A percentile compares a stretch with the other conserved stretches of the same genome.
These are phyloP conservation scores for Proteles cristata DNA, from an alignment of 2,113 vertebrate species.

Conservation along the genomic window DNA sequence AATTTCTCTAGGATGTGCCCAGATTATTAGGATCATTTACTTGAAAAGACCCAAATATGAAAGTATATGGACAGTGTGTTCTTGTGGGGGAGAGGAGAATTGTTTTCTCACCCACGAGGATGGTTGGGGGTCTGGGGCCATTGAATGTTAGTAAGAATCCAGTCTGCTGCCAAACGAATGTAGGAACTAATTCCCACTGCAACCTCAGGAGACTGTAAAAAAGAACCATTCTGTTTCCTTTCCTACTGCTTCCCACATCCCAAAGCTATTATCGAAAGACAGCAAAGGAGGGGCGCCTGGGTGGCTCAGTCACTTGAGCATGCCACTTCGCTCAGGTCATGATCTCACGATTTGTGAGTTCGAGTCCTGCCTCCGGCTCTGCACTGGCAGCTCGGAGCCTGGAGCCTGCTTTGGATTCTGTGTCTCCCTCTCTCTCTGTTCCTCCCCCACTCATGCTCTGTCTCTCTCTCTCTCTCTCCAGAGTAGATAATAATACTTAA, in stretches of 20 bases:
- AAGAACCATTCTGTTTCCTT: background rate
- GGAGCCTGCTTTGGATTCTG: no score
- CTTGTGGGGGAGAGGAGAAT: background rate
- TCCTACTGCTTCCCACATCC: slow-evolving; percentile 5
- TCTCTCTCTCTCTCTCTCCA: no score
- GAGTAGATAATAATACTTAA: no score
- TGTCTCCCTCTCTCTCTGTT: no score
- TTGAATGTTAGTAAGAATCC: slow-evolving; percentile 39
- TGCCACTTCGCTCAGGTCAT: no score
- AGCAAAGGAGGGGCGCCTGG: background rate
- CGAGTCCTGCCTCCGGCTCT: no score
- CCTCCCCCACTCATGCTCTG: no score
- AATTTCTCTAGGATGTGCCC: background rate
- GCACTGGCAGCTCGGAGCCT: no score
- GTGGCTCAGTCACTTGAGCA: no score
- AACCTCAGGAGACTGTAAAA: slow-evolving; percentile 41
- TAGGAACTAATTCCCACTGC: slow-evolving; percentile 68
- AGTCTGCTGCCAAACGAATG: slow-evolving; percentile 70
- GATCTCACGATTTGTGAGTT: no score
- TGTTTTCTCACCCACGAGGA: background rate
- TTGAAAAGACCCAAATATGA: background rate
- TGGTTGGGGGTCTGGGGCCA: background rate
- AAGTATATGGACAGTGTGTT: slow-evolving; percentile 64
- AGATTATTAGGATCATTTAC: background rate
- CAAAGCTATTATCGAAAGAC: slow-evolving; percentile 6